Evolutionary conservation across 2,888 invertebrate species (phyloP).

Genomic region (Thymelicus lineola): DNA sequence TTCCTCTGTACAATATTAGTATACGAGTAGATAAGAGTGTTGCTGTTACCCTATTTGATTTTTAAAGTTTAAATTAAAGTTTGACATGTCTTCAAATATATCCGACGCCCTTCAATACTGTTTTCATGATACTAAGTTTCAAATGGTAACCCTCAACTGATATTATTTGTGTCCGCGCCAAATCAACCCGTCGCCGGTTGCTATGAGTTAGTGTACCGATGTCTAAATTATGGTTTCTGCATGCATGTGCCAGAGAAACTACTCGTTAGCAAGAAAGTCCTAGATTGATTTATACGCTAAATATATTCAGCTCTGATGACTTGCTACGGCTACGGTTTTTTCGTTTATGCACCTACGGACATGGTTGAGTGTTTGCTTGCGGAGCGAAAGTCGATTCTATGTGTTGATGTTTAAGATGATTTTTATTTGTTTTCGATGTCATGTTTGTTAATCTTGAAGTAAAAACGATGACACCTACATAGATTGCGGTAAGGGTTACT

Average conservation of each 20-base stretch:
- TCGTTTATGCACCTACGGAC: background rate
- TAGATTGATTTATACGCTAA: conserved; percentile 53
- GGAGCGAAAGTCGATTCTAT: no score
- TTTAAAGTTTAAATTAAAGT: no score
- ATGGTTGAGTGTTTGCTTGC: no score
- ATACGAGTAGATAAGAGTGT: no score
- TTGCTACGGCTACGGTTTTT: conserved; percentile 20
- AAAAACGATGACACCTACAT: no score
- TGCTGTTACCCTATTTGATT: no score
- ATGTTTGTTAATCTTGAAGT: background rate
- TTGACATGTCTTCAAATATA: no score
- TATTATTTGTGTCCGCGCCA: conserved; percentile 67
- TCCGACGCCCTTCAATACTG: no score
- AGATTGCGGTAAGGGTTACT: no score
- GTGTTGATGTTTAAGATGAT: background rate
- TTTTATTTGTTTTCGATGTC: background rate
- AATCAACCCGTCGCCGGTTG: conserved; percentile 51
- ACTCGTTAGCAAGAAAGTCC: conserved; percentile 63
- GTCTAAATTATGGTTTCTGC: conserved; percentile 77
- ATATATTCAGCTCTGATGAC: conserved; percentile 46
- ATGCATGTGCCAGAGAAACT: conserved; percentile 73
- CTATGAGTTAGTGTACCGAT: conserved; percentile 74
- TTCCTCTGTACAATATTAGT: no score
- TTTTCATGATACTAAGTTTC: background rate
- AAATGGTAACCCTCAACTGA: conserved; percentile 5